These are phyloP conservation scores for Triplophysa bombifrons DNA, from an alignment of 2,797 vertebrate species.

Conservation along the genomic window DNA sequence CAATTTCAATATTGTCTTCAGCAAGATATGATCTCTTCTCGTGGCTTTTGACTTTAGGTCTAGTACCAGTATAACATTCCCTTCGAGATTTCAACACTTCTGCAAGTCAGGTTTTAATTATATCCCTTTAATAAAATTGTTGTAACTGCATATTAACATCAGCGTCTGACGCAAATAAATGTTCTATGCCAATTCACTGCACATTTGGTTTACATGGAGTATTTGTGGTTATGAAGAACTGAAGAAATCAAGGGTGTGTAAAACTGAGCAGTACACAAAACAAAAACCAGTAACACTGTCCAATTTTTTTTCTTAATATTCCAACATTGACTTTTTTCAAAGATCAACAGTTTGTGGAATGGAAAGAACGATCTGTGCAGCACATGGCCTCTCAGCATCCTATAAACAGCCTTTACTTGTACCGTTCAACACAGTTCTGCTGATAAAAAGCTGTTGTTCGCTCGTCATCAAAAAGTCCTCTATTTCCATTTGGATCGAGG, in stretches of 20 bases:
- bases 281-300: not conserved
- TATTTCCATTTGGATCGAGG: conserved; percentile 41
- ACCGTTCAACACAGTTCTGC: conserved; percentile 17
- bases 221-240: not conserved
- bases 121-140: conserved; percentile 20
- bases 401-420: conserved; percentile 9
- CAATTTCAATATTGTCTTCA: not conserved
- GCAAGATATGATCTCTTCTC: not conserved
- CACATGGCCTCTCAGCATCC: not conserved
- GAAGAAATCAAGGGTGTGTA: not conserved
- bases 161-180: conserved; percentile 35
- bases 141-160: conserved; percentile 51
- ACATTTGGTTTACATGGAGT: not conserved
- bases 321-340: not conserved
- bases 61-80: conserved; percentile 22
- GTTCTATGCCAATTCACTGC: conserved; percentile 11
- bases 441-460: conserved; percentile 34
- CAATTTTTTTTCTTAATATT: not conserved
- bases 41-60: conserved; percentile 18
- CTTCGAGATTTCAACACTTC: conserved; percentile 26
- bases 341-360: not conserved
- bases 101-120: conserved; percentile 42
- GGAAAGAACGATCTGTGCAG: not conserved
- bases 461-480: conserved; percentile 38
- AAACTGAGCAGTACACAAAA: not conserved